Conservation (phyloP, 2,888 invertebrate genomes). For the Mycalesis mineus region DNA sequence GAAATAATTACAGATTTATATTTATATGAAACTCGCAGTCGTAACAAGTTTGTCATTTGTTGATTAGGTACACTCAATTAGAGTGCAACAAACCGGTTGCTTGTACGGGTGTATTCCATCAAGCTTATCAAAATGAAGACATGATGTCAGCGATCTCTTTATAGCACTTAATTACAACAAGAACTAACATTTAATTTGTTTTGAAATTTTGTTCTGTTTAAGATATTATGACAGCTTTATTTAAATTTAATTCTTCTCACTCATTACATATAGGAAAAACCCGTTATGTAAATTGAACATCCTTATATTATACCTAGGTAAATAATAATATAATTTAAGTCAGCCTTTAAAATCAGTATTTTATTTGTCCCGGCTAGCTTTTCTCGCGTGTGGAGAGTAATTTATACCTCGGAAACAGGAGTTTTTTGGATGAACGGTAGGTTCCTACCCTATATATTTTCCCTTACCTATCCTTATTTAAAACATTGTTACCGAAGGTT, state of each 20-base stretch:
- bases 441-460: too few relatives aligned
- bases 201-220: background rate
- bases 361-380: too few relatives aligned
- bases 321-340: too few relatives aligned
- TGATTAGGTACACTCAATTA: constrained; percentile 6
- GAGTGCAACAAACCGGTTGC: constrained; percentile 33
- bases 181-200: background rate
- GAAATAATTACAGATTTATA: too few relatives aligned
- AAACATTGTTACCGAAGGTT: too few relatives aligned
- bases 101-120: constrained; percentile 26
- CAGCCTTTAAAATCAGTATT: too few relatives aligned
- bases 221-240: background rate
- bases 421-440: too few relatives aligned
- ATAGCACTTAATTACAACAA: background rate
- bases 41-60: background rate
- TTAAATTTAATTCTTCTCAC: background rate
- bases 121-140: constrained; percentile 24
- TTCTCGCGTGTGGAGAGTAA: too few relatives aligned
- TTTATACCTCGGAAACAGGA: too few relatives aligned
- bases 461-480: too few relatives aligned
- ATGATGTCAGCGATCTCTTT: constrained; percentile 20
- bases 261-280: background rate
- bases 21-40: background rate
- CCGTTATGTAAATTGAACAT: too few relatives aligned
- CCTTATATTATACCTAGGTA: too few relatives aligned